phyloP scores from a whole-genome alignment of 2,113 vertebrate species.

The Bubo bubo region DNA sequence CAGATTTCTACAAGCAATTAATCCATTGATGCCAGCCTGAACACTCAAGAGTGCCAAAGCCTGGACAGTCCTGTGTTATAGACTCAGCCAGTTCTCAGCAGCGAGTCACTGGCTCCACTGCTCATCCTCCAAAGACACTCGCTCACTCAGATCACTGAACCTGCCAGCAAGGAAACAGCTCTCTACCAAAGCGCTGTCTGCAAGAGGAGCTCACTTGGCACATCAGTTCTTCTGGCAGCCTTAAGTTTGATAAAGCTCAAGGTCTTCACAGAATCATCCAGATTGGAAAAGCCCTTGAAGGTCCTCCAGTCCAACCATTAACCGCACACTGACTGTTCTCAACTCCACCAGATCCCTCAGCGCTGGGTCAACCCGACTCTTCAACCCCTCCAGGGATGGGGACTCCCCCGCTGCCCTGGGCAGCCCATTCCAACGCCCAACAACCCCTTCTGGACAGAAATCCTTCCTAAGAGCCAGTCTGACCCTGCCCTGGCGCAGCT shows the following conservation, averaged over 20 bases:
- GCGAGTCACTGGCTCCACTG: not conserved
- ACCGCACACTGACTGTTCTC: too few relatives aligned
- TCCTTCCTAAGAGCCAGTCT: too few relatives aligned
- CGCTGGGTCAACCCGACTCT: too few relatives aligned
- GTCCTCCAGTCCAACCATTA: too few relatives aligned
- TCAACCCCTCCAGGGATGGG: too few relatives aligned
- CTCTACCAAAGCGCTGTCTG: not conserved
- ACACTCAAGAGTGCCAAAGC: not conserved
- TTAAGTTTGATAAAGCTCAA: not conserved
- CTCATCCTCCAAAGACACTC: not conserved
- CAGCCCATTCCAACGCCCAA: too few relatives aligned
- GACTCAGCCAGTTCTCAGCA: not conserved
- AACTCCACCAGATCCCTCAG: too few relatives aligned
- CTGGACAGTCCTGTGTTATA: not conserved
- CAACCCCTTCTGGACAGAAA: too few relatives aligned
- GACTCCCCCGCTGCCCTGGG: too few relatives aligned
- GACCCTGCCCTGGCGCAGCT: too few relatives aligned
- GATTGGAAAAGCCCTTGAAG: too few relatives aligned
- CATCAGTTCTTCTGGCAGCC: not conserved
- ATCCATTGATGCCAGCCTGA: not conserved
- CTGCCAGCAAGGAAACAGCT: not conserved
- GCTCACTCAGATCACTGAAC: not conserved
- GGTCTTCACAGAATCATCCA: not conserved
- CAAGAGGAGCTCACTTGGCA: not conserved
- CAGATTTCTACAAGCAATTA: not conserved